Evolutionary conservation across 1,140 invertebrate genomes (phyloP).

Genomic region (Oppia nitens): DNA sequence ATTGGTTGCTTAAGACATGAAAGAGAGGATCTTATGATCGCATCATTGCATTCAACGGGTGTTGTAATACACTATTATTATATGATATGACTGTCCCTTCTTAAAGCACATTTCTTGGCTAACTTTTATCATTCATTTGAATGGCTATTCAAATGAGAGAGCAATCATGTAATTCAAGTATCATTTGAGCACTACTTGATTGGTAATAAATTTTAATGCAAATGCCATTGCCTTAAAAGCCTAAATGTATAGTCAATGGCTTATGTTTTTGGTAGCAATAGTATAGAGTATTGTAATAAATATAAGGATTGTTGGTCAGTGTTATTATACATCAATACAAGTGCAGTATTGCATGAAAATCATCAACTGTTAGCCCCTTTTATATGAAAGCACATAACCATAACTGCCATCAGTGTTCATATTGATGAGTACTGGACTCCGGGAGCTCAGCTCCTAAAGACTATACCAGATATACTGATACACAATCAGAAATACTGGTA

Average conservation of each 20-base stretch:
- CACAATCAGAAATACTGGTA: too few relatives aligned
- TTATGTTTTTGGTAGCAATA: neutral
- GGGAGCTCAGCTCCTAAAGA: neutral
- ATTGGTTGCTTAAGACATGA: neutral
- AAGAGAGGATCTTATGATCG: neutral
- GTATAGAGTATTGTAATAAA: neutral
- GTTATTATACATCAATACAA: neutral
- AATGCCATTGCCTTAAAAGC: neutral
- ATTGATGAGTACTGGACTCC: neutral
- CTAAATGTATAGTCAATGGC: neutral
- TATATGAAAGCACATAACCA: neutral
- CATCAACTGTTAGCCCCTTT: neutral
- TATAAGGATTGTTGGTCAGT: neutral
- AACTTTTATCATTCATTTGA: too few relatives aligned
- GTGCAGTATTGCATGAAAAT: neutral
- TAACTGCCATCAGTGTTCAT: neutral
- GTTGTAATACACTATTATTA: neutral
- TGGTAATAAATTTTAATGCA: constrained; percentile 7
- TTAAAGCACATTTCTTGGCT: too few relatives aligned
- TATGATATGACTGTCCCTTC: neutral
- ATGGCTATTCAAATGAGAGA: too few relatives aligned
- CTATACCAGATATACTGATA: neutral
- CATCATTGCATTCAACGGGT: neutral
- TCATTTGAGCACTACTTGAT: neutral
- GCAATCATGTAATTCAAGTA: neutral